Evolutionary conservation across 2,888 invertebrate genomes (phyloP).

Genomic region (Eurytoma californica): DNA sequence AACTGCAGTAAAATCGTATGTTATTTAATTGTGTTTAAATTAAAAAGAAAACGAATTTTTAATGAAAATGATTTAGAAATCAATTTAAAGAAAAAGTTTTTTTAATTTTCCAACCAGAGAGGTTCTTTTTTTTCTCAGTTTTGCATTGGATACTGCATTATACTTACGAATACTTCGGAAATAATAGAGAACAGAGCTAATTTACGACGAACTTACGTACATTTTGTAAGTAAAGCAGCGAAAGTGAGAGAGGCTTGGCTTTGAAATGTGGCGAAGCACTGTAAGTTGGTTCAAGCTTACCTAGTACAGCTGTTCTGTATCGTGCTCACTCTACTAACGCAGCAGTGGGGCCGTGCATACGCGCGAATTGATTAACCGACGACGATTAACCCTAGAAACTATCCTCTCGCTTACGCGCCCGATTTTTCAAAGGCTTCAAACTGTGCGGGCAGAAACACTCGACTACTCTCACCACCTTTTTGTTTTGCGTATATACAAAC

Average conservation of each 20-base stretch:
- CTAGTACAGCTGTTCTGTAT: not conserved
- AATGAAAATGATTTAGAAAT: too few species aligned
- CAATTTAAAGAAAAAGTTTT: too few species aligned
- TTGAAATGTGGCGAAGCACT: not conserved
- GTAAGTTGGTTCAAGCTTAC: not conserved
- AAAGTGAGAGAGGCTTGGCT: not conserved
- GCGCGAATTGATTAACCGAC: conserved; percentile 1
- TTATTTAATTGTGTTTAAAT: too few species aligned
- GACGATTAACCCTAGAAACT: not conserved
- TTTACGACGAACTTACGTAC: too few species aligned
- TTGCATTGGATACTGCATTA: too few species aligned
- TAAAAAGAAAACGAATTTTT: too few species aligned
- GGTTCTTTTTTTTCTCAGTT: too few species aligned
- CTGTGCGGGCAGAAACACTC: not conserved
- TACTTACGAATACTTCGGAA: too few species aligned
- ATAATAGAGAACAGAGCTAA: too few species aligned
- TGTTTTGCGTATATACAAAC: not conserved
- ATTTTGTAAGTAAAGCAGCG: not conserved
- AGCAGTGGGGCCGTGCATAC: conserved; percentile 5
- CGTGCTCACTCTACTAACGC: not conserved
- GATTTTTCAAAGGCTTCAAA: not conserved
- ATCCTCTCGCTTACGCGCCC: not conserved
- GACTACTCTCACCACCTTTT: not conserved
- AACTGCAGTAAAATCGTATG: too few species aligned
- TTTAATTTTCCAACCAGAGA: too few species aligned